phyloP scores from a whole-genome alignment of 2,113 vertebrate species.

The Microcebus tavaratra region DNA sequence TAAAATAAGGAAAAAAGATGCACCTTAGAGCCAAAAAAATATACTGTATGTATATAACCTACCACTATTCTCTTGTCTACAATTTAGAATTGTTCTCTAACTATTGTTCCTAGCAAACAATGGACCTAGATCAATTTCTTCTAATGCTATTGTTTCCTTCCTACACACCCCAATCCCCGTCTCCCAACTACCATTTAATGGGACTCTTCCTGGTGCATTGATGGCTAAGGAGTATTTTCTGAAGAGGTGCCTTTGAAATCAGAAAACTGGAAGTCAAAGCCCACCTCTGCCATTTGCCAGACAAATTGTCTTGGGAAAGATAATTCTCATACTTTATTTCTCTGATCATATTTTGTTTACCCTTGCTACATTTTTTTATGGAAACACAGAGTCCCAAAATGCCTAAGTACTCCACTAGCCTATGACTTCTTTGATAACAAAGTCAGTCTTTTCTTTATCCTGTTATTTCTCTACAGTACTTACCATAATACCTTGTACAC shows the following conservation, averaged over 20 bases:
- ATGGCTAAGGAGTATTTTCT: neutral
- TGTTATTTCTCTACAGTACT: neutral
- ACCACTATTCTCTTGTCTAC: neutral
- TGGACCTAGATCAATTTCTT: neutral
- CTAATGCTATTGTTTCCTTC: neutral
- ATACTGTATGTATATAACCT: neutral
- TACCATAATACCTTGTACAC: neutral
- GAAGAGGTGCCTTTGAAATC: slow-evolving; percentile 3
- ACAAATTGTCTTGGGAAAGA: neutral
- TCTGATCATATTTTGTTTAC: slow-evolving; percentile 22
- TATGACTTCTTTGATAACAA: neutral
- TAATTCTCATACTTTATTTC: neutral
- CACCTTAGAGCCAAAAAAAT: neutral
- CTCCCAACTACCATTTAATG: neutral
- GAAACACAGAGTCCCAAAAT: neutral
- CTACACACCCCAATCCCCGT: neutral
- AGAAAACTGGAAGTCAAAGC: neutral
- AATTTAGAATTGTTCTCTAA: neutral
- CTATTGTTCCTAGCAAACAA: neutral
- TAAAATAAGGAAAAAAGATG: neutral
- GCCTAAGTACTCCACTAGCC: neutral
- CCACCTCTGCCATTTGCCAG: neutral
- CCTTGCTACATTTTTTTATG: slow-evolving; percentile 10
- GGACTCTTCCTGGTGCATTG: neutral
- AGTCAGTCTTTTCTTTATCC: neutral